Base-by-base conservation (phyloP, 2,797 vertebrate species). In the Pipistrellus nathusii region DNA sequence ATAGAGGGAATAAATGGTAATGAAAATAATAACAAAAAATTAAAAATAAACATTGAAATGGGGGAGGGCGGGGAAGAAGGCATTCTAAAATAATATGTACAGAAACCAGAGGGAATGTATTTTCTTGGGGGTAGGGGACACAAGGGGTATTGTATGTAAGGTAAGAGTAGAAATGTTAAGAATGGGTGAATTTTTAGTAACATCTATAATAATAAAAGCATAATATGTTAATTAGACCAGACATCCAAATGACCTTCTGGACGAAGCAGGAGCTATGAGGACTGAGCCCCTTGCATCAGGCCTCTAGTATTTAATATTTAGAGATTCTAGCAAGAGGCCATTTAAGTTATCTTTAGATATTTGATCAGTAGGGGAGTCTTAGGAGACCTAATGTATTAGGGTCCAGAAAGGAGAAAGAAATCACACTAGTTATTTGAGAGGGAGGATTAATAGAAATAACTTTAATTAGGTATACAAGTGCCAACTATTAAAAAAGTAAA, bases 221-320 rank as follows among this genome's bases (percentile, higher is more conserved):
- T 59, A 62, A 62, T 62, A 62, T 62, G 27, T 27, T 62, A 62
- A 30, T 62, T 30, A 62, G 59, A 30, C 27, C 13, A 13, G 59
- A 62, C 27, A 62, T 62, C 27, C 1, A 12, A 62, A 30, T 1
- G 13, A 62, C 59, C 27, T 30, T 62, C 27, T 0, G 6, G 27
- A 41, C 38, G 7, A 62, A 62, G 59, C 59, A 27, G 0, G 13
- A 5, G 59, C 59, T 62, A 14, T 0, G 12, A 30, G 27, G 27
- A 30, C 59, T 30, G 13, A 30, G 6, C 59, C 27, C 59, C 27
- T 62, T 62, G 27, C 27, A 30, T 30, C 27, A 62, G 13, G 59
- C 59, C 27, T 62, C 59, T 30, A 62, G 59, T 53, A 38, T n/a
- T 84, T 80, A 48, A n/a, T 72, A 77, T 73, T 93, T 94, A 85